Conservation (phyloP, 2,888 invertebrate species). For the Achlya flavicornis region DNA sequence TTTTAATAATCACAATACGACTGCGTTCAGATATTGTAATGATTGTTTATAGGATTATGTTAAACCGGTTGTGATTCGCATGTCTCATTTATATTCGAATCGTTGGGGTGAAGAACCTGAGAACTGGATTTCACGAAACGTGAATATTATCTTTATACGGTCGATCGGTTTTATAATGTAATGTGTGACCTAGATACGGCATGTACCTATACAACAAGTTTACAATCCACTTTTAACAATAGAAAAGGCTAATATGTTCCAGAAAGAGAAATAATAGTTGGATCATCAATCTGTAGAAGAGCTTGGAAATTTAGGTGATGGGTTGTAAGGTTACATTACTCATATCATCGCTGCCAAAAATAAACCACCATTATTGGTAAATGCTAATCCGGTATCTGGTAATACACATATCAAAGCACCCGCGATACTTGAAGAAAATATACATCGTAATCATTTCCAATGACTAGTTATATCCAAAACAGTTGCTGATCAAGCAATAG, state of each 20-base stretch:
- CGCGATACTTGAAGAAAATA: too few relatives aligned
- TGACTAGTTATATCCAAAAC: background rate
- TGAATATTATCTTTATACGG: constrained; percentile 17
- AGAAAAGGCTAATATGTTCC: background rate
- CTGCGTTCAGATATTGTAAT: constrained; percentile 6
- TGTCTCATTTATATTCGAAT: constrained; percentile 39
- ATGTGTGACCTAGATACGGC: constrained; percentile 4
- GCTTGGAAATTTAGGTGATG: background rate
- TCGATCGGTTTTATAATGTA: constrained; percentile 11
- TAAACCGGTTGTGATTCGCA: constrained; percentile 32
- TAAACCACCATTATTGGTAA: background rate
- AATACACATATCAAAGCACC: background rate
- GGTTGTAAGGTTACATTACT: background rate
- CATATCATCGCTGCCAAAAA: background rate
- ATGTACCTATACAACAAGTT: background rate
- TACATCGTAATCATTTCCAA: background rate
- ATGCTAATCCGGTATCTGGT: background rate
- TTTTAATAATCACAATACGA: constrained; percentile 17
- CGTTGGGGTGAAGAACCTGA: constrained; percentile 26
- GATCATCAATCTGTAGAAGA: background rate
- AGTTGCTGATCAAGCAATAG: background rate
- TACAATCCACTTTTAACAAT: constrained; percentile 1
- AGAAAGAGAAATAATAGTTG: background rate
- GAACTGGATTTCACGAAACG: constrained; percentile 9
- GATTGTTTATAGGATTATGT: constrained; percentile 31